Percentiles rank a stretch among this genome's conserved stretches.
phyloP scores from a whole-genome alignment of 2,113 vertebrate species.

The Podiceps cristatus region DNA sequence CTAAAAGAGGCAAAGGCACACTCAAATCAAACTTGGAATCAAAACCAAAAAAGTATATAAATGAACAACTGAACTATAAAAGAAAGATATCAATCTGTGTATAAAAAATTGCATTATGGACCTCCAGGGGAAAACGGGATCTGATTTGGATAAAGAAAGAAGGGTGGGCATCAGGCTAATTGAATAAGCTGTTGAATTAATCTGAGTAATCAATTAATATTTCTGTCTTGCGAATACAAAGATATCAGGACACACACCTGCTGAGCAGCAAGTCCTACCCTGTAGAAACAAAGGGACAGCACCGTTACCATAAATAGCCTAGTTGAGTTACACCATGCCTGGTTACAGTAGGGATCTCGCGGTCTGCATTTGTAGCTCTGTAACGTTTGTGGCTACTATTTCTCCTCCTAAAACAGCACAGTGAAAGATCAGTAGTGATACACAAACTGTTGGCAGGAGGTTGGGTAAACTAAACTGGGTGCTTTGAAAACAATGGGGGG shows the following conservation, averaged over 20 bases:
- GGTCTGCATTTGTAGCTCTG: not conserved
- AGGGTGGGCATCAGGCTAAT: not conserved
- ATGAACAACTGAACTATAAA: not conserved
- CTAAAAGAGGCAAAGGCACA: not conserved
- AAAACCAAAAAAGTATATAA: not conserved
- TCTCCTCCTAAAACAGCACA: not conserved
- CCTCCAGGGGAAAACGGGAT: not conserved
- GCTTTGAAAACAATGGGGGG: not conserved
- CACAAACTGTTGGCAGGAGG: not conserved
- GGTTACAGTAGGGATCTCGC: not conserved
- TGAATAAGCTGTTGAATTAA: not conserved
- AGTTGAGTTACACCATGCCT: not conserved
- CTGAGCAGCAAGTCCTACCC: not conserved
- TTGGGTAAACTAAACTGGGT: not conserved
- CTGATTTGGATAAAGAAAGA: not conserved
- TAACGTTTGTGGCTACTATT: not conserved
- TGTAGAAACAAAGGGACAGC: not conserved
- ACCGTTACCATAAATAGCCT: not conserved
- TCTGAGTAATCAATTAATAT: not conserved
- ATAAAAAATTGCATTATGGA: not conserved
- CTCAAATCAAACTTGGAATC: not conserved
- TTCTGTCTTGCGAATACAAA: not conserved
- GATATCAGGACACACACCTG: not conserved
- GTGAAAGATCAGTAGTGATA: not conserved
- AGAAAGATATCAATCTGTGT: not conserved